Percentiles rank a stretch among this genome's conserved stretches.
Conservation (phyloP, 2,888 invertebrate genomes). For the Heliconius ismenius region DNA sequence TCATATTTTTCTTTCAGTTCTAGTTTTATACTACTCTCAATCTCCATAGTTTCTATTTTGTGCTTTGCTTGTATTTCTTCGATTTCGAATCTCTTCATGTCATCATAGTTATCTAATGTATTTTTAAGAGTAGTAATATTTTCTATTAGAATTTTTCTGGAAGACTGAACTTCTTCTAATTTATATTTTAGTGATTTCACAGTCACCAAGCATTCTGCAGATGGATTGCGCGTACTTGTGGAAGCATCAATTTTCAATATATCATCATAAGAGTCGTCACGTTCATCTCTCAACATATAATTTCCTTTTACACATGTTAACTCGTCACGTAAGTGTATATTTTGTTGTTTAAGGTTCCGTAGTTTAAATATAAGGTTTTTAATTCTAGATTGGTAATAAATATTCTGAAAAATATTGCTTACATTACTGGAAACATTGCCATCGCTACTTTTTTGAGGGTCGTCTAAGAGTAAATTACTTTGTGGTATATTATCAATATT, state of each 20-base stretch:
- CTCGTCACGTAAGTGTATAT: conserved; percentile 61
- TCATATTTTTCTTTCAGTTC: conserved; percentile 58
- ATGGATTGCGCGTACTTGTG: conserved; percentile 51
- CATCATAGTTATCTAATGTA: conserved; percentile 57
- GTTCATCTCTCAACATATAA: conserved; percentile 45
- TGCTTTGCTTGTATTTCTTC: conserved; percentile 62
- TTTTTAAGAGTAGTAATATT: conserved; percentile 59
- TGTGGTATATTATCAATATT: conserved; percentile 27
- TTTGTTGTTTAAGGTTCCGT: conserved; percentile 71
- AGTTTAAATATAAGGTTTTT: conserved; percentile 66
- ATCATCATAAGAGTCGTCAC: conserved; percentile 45
- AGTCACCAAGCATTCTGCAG: conserved; percentile 53
- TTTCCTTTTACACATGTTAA: conserved; percentile 58
- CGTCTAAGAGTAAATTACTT: background rate
- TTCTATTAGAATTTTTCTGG: conserved; percentile 57
- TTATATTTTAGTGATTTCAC: conserved; percentile 58
- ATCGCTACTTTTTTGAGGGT: background rate
- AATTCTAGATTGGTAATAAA: conserved; percentile 59
- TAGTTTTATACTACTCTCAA: conserved; percentile 55
- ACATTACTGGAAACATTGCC: conserved; percentile 20
- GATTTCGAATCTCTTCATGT: conserved; percentile 62
- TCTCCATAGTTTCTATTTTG: conserved; percentile 60
- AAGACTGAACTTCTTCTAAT: conserved; percentile 61
- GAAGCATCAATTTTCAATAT: conserved; percentile 54
- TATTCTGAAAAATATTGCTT: conserved; percentile 46